Evolutionary conservation across 2,888 invertebrate genomes (phyloP).

Genomic region (Pammene fasciana): DNA sequence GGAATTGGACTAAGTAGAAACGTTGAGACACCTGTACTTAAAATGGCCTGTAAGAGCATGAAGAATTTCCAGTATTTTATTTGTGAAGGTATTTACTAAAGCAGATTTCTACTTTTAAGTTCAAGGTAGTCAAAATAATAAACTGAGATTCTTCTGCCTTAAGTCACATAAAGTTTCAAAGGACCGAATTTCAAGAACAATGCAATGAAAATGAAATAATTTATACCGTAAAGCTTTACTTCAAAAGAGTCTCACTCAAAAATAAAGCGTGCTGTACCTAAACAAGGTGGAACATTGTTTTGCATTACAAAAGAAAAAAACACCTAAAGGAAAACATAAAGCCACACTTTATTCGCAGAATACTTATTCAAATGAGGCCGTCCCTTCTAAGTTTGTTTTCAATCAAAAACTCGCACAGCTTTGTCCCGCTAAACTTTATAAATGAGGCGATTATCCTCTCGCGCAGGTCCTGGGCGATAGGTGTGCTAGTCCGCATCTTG

Average conservation of each 20-base stretch:
- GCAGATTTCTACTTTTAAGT: too few relatives aligned
- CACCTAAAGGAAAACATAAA: constrained; percentile 84
- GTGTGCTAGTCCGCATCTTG: constrained; percentile 51
- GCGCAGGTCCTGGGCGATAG: constrained; percentile 69
- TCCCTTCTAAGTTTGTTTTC: constrained; percentile 84
- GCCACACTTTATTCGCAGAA: constrained; percentile 84
- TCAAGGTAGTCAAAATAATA: constrained; percentile 55
- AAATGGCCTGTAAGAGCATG: background rate
- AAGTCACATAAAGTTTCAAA: constrained; percentile 77
- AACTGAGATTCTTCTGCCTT: constrained; percentile 67
- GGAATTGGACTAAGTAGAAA: too few relatives aligned
- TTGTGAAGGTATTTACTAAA: background rate
- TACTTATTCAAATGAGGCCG: constrained; percentile 84
- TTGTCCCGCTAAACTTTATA: constrained; percentile 83
- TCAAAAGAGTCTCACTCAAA: constrained; percentile 84
- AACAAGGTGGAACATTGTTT: constrained; percentile 84
- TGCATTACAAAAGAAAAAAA: constrained; percentile 83
- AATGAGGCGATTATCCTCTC: constrained; percentile 82
- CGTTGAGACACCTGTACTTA: too few relatives aligned
- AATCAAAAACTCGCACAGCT: constrained; percentile 83
- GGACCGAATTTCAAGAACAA: constrained; percentile 77
- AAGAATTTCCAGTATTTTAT: background rate
- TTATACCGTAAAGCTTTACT: constrained; percentile 83
- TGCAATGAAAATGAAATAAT: constrained; percentile 82
- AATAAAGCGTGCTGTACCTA: constrained; percentile 83